A percentile compares a stretch with the other conserved stretches of the same genome.
phyloP scores from a whole-genome alignment of 2,888 invertebrate genomes.

The Acronicta alni region DNA sequence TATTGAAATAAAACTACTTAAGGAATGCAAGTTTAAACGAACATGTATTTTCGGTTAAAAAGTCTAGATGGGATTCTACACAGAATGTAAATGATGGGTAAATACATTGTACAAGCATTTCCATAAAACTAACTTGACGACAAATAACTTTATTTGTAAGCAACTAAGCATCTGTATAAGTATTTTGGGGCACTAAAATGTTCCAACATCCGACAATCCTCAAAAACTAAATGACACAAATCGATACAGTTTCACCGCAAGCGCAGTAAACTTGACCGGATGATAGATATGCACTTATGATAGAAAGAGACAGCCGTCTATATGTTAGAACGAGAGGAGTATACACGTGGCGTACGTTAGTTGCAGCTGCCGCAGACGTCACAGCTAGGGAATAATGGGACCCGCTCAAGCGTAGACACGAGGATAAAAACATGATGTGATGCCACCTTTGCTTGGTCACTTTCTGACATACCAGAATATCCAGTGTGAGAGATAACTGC shows the following conservation, averaged over 20 bases:
- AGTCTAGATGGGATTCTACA: too few relatives aligned
- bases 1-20: conserved; percentile 3
- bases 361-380: conserved; percentile 87
- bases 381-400: conserved; percentile 82
- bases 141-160: too few relatives aligned
- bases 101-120: too few relatives aligned
- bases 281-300: conserved; percentile 76
- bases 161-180: background rate
- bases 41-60: background rate
- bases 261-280: conserved; percentile 77
- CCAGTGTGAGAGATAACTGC: conserved; percentile 41
- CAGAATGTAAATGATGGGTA: too few relatives aligned
- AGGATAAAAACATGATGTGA: conserved; percentile 70
- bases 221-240: conserved; percentile 64
- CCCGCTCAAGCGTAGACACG: conserved; percentile 78
- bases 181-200: background rate
- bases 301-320: conserved; percentile 65
- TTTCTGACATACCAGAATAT: conserved; percentile 45
- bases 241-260: conserved; percentile 75
- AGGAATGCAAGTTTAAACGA: background rate
- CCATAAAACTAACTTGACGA: background rate
- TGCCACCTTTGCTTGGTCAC: conserved; percentile 64
- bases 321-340: conserved; percentile 70
- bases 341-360: conserved; percentile 79
- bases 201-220: conserved; percentile 27